A percentile compares a stretch with the other conserved stretches of the same genome.
Conservation (phyloP, 92 coral and sea anemone species). For the Porites rus region DNA sequence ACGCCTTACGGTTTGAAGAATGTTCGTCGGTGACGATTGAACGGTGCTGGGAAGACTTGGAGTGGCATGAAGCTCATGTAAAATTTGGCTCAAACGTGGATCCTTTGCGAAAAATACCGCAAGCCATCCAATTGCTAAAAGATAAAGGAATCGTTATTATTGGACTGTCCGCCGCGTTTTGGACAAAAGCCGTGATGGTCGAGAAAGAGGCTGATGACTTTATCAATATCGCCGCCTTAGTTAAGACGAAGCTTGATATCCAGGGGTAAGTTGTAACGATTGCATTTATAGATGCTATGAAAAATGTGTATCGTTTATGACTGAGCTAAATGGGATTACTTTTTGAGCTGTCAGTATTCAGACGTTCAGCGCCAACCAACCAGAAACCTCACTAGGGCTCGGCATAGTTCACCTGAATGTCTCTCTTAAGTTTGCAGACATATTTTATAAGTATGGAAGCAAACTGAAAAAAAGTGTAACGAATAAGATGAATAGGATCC, state of each 20-base stretch:
- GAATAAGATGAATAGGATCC: too few relatives aligned
- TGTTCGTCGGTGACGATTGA: constrained; percentile 65
- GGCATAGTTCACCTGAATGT: too few relatives aligned
- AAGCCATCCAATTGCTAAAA: constrained; percentile 53
- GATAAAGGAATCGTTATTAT: background rate
- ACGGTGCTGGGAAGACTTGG: constrained; percentile 70
- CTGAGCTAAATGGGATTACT: background rate
- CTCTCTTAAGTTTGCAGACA: too few relatives aligned
- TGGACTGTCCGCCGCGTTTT: constrained; percentile 60
- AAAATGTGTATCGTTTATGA: background rate
- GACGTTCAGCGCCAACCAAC: too few relatives aligned
- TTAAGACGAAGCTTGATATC: constrained; percentile 65
- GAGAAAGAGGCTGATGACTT: constrained; percentile 57
- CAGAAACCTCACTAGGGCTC: too few relatives aligned
- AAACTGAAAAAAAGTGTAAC: too few relatives aligned
- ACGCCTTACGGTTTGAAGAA: constrained; percentile 63
- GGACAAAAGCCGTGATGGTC: constrained; percentile 64
- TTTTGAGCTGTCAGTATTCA: too few relatives aligned
- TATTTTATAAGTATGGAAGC: too few relatives aligned
- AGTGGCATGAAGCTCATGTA: constrained; percentile 59
- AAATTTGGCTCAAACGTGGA: constrained; percentile 77
- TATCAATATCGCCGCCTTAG: constrained; percentile 70
- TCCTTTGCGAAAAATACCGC: constrained; percentile 36
- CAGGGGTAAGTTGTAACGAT: constrained; percentile 54
- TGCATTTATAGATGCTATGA: too few relatives aligned